Percentiles rank a stretch among this genome's conserved stretches.
Conservation (phyloP, 1,140 invertebrate species). For the Leptinotarsa undecemlineata region DNA sequence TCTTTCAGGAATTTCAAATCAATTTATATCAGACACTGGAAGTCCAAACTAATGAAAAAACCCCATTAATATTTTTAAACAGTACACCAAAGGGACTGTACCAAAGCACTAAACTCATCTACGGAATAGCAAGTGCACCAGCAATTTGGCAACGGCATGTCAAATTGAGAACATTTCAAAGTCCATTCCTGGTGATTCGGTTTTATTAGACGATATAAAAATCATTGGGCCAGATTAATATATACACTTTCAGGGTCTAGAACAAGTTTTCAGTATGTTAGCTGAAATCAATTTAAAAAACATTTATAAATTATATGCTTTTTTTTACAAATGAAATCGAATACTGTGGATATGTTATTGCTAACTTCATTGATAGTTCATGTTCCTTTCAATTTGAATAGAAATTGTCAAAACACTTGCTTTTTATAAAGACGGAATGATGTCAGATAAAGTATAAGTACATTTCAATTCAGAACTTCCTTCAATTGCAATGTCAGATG, state of each 20-base stretch:
- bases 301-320: constrained; percentile 18
- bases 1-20: too few species aligned
- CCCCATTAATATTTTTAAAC: neutral
- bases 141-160: neutral
- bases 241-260: constrained; percentile 37
- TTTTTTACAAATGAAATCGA: neutral
- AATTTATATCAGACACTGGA: too few species aligned
- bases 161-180: neutral
- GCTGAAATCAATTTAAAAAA: constrained; percentile 36
- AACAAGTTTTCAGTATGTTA: constrained; percentile 31
- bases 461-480: constrained; percentile 36
- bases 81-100: neutral
- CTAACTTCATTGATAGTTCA: constrained; percentile 40
- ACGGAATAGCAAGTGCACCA: neutral
- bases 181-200: neutral
- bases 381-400: constrained; percentile 50
- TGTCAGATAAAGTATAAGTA: constrained; percentile 39
- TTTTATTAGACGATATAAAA: constrained; percentile 25
- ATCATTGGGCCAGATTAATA: constrained; percentile 38
- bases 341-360: constrained; percentile 45
- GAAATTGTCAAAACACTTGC: constrained; percentile 36
- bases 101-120: neutral
- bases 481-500: constrained; percentile 35
- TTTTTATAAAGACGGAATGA: constrained; percentile 44
- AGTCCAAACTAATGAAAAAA: too few species aligned